Percentiles rank a stretch among this genome's conserved stretches.
These are phyloP conservation scores for Melanitta fusca DNA, from an alignment of 2,797 vertebrate genomes.

Conservation along the genomic window DNA sequence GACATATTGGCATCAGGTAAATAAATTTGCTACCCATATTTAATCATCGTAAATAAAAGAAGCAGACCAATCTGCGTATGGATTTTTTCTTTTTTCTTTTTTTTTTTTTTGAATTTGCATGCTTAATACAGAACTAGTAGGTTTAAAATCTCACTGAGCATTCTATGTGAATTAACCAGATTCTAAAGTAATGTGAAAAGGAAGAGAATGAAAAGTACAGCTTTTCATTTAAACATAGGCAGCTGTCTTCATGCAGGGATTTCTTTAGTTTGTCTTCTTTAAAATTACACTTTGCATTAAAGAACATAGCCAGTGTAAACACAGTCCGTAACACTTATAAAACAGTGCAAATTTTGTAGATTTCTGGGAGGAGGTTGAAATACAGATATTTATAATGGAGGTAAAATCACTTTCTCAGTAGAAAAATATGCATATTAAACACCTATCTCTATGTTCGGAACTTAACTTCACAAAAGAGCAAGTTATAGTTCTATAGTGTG, in stretches of 20 bases:
- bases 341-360: constrained; percentile 75
- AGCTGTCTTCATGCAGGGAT: constrained; percentile 78
- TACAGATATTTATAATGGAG: constrained; percentile 67
- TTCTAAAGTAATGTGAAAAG: constrained; percentile 73
- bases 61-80: constrained; percentile 73
- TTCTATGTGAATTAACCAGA: constrained; percentile 72
- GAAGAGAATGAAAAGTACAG: constrained; percentile 77
- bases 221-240: constrained; percentile 75
- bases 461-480: constrained; percentile 68
- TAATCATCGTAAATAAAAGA: constrained; percentile 74
- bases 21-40: constrained; percentile 66
- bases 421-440: constrained; percentile 77
- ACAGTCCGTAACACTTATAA: constrained; percentile 77
- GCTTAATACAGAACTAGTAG: constrained; percentile 77
- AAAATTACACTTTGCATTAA: constrained; percentile 76
- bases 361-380: constrained; percentile 72
- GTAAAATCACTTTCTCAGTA: constrained; percentile 69
- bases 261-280: constrained; percentile 13
- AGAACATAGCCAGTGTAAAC: constrained; percentile 79
- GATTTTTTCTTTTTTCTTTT: neutral
- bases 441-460: constrained; percentile 46
- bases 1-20: constrained; percentile 49
- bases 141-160: constrained; percentile 76
- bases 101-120: constrained; percentile 70
- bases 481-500: constrained; percentile 51